phyloP scores from a whole-genome alignment of 2,113 vertebrate genomes.

The Myocastor coypus region DNA sequence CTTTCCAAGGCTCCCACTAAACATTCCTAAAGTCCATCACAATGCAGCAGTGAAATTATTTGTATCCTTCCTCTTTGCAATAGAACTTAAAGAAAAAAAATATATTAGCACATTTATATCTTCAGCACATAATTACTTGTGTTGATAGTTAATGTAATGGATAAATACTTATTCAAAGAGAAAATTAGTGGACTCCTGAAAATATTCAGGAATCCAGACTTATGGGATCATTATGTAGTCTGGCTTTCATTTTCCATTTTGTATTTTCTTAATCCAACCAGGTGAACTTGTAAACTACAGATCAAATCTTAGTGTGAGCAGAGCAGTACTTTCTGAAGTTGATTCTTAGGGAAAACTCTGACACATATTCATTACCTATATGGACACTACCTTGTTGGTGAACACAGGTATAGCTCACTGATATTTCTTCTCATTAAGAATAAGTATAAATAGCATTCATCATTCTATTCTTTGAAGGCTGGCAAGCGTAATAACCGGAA shows the following conservation, averaged over 20 bases:
- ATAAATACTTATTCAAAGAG: neutral
- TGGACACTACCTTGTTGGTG: neutral
- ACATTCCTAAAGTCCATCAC: neutral
- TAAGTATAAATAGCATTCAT: neutral
- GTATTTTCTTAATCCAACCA: neutral
- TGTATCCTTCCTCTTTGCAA: neutral
- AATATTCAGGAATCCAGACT: neutral
- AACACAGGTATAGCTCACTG: neutral
- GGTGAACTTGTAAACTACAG: neutral
- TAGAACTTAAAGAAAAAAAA: neutral
- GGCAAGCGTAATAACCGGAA: neutral
- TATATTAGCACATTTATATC: neutral
- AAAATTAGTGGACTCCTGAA: neutral
- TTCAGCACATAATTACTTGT: neutral
- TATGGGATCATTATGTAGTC: neutral
- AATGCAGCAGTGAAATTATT: neutral
- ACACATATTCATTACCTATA: neutral
- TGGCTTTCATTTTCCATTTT: neutral
- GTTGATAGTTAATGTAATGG: accelerated
- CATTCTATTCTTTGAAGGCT: no score
- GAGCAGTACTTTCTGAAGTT: no score
- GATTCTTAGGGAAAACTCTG: neutral
- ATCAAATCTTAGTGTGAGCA: neutral
- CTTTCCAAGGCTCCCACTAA: neutral
- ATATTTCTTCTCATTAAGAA: neutral